These are phyloP conservation scores for Laodelphax striatellus DNA, from an alignment of 1,140 invertebrate genomes.

Conservation along the genomic window DNA sequence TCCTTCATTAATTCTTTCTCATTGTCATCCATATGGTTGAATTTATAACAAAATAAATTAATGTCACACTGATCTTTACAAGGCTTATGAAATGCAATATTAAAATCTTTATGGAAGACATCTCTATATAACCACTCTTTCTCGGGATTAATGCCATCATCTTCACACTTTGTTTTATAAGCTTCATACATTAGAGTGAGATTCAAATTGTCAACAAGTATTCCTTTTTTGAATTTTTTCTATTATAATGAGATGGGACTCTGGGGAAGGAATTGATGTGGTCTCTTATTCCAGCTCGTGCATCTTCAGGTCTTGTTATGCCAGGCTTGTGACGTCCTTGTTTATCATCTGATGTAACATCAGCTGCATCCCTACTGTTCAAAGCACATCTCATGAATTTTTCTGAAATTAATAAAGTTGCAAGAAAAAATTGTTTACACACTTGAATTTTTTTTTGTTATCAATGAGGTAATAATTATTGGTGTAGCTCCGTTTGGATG, in stretches of 20 bases:
- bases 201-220: background rate
- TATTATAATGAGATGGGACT: background rate
- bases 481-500: too few relatives aligned
- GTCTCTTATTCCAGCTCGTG: background rate
- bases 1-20: constrained; percentile 15
- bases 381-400: background rate
- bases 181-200: too few relatives aligned
- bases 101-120: background rate
- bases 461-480: too few relatives aligned
- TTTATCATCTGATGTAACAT: constrained; percentile 1
- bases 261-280: background rate
- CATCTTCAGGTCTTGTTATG: background rate
- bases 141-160: too few relatives aligned
- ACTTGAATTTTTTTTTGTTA: background rate
- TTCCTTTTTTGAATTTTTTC: background rate
- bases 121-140: too few relatives aligned
- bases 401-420: background rate
- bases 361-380: background rate
- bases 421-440: background rate
- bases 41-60: constrained; percentile 16
- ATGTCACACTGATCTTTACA: constrained; percentile 24
- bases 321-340: background rate
- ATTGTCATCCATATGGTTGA: constrained; percentile 14
- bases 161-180: too few relatives aligned
- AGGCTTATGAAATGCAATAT: background rate